Evolutionary conservation across 2,797 vertebrate species (phyloP).

Genomic region (Microctenopoma lineatum): DNA sequence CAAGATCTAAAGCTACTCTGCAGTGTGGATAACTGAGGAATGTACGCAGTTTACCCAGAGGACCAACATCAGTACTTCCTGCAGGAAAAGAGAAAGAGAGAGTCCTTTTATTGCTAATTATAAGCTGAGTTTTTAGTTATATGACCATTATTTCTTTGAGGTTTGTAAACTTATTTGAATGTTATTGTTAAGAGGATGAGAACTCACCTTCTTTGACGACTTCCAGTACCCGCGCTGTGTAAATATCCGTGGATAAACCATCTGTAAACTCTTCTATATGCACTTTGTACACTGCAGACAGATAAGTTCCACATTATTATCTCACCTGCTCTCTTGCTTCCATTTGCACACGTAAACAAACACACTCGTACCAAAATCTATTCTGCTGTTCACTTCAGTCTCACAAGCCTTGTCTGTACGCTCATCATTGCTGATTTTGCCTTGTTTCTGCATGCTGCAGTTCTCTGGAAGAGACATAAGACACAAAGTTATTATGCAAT

Average conservation of each 20-base stretch:
- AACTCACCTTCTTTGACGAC: conserved; percentile 76
- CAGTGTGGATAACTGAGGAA: conserved; percentile 77
- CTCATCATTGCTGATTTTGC: conserved; percentile 22
- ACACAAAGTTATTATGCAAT: background rate
- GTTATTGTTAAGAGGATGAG: background rate
- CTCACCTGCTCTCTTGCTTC: background rate
- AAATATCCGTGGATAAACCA: conserved; percentile 48
- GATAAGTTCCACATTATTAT: conserved; percentile 19
- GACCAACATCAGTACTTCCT: conserved; percentile 65
- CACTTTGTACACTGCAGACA: conserved; percentile 70
- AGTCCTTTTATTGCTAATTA: background rate
- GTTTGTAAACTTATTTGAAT: background rate
- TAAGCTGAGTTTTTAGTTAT: background rate
- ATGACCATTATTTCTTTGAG: background rate
- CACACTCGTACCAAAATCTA: conserved; percentile 72
- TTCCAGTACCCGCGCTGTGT: conserved; percentile 47
- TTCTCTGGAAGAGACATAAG: conserved; percentile 60
- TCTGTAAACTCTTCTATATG: conserved; percentile 25
- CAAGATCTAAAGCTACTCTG: conserved; percentile 62
- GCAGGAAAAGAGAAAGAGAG: background rate
- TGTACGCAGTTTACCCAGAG: conserved; percentile 45
- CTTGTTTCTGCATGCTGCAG: conserved; percentile 75
- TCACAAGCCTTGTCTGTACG: conserved; percentile 67
- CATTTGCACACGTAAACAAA: background rate
- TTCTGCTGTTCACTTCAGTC: conserved; percentile 42